Evolutionary conservation across 2,113 vertebrate genomes (phyloP).

Genomic region (Turnix velox): DNA sequence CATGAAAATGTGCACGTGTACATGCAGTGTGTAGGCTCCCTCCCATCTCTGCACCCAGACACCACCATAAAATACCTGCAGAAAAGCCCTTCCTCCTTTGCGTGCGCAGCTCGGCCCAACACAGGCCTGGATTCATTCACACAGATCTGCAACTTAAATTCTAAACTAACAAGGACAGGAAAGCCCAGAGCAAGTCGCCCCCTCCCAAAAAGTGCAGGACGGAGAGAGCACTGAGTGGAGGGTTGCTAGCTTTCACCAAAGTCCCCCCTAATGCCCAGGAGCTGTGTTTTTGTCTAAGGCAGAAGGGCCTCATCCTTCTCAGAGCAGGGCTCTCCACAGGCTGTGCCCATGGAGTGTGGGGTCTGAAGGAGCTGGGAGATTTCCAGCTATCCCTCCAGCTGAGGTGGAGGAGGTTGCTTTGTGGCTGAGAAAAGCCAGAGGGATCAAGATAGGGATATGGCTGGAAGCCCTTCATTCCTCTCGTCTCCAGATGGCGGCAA

Average conservation of each 20-base stretch:
- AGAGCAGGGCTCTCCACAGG: not conserved
- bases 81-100: not conserved
- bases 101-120: not conserved
- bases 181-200: slow-evolving; percentile 16
- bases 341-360: not conserved
- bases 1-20: slow-evolving; percentile 41
- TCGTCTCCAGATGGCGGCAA: slow-evolving; percentile 58
- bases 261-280: not conserved
- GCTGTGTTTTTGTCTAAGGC: not conserved
- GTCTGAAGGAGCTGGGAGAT: not conserved
- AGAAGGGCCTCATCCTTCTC: accelerated
- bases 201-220: not conserved
- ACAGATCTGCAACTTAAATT: not conserved
- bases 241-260: not conserved
- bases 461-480: slow-evolving; percentile 30
- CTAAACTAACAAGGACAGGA: not conserved
- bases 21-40: not conserved
- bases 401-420: not conserved
- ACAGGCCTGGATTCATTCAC: not conserved
- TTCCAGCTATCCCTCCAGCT: slow-evolving; percentile 21
- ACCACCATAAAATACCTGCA: slow-evolving; percentile 15
- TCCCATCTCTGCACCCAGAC: not conserved
- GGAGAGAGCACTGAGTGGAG: not conserved
- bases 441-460: not conserved
- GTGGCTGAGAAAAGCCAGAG: not conserved